A percentile compares a stretch with the other conserved stretches of the same genome.
phyloP scores from a whole-genome alignment of 37 sponge, comb jelly and placozoan species.

The Oscarella lobularis region DNA sequence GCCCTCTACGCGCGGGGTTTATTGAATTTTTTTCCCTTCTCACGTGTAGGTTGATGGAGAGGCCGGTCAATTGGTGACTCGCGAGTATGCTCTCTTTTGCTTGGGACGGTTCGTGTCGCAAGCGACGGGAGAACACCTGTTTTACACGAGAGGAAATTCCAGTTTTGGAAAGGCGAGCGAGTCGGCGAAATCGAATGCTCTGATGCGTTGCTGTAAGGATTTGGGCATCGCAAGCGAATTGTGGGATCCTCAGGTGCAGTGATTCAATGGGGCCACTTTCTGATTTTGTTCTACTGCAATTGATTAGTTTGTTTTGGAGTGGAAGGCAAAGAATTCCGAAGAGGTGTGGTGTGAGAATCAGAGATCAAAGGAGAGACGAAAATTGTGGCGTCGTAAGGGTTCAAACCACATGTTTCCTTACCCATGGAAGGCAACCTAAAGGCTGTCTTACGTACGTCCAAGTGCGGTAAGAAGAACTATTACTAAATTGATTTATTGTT shows the following conservation, averaged over 20 bases:
- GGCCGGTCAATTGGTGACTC: conserved; percentile 55
- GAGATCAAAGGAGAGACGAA: conserved; percentile 68
- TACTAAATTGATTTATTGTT: too few species aligned
- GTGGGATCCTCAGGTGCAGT: conserved; percentile 83
- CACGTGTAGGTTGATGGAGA: conserved; percentile 36
- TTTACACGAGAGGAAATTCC: conserved; percentile 41
- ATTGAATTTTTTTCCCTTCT: neutral
- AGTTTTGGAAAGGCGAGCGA: conserved; percentile 79
- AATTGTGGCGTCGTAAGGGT: conserved; percentile 54
- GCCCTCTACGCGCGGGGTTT: neutral
- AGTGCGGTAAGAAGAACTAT: neutral
- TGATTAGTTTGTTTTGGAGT: conserved; percentile 50
- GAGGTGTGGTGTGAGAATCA: conserved; percentile 86
- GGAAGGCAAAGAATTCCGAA: conserved; percentile 52
- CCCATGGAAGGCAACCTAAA: too few species aligned
- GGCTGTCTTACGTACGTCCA: too few species aligned
- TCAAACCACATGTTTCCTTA: conserved; percentile 40
- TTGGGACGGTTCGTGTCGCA: conserved; percentile 64
- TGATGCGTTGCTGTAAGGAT: conserved; percentile 85
- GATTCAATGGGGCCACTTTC: too few species aligned
- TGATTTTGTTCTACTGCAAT: too few species aligned
- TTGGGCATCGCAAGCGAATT: conserved; percentile 80
- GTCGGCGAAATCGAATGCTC: conserved; percentile 77
- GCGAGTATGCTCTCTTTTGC: conserved; percentile 78
- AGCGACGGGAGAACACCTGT: conserved; percentile 65